A percentile compares a stretch with the other conserved stretches of the same genome.
These are phyloP conservation scores for Triplophysa rosa DNA, from an alignment of 2,113 vertebrate genomes.

Conservation along the genomic window DNA sequence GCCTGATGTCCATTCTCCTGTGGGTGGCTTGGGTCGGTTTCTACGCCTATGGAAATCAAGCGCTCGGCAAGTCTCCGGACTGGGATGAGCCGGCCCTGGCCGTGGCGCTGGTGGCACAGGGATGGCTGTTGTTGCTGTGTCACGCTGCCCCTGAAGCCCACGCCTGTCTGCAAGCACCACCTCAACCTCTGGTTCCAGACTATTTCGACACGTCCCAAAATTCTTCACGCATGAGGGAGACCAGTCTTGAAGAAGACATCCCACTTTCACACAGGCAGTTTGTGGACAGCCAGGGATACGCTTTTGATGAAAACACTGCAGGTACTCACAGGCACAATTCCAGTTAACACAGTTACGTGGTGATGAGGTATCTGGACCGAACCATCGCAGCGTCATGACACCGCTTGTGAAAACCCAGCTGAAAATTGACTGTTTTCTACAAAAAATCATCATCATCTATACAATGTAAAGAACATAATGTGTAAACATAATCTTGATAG, in stretches of 20 bases:
- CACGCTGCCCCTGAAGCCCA: conserved; percentile 92
- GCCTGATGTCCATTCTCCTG: conserved; percentile 85
- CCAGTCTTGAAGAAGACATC: conserved; percentile 93
- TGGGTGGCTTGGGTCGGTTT: conserved; percentile 95
- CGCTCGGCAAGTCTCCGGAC: conserved; percentile 76
- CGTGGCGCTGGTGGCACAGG: conserved; percentile 88
- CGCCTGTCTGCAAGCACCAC: conserved; percentile 82
- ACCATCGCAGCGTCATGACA: too few species aligned
- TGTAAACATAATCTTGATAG: too few species aligned
- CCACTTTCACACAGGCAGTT: conserved; percentile 90
- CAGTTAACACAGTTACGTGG: too few species aligned
- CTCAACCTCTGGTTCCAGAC: conserved; percentile 89
- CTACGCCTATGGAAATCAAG: conserved; percentile 87
- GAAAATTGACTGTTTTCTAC: too few species aligned
- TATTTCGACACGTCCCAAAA: conserved; percentile 96
- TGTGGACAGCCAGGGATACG: conserved; percentile 95
- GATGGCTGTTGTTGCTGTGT: conserved; percentile 92
- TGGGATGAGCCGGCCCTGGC: conserved; percentile 92
- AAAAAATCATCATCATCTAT: too few species aligned
- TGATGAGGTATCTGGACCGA: too few species aligned
- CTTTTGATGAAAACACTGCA: conserved; percentile 88
- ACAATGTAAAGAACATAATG: too few species aligned
- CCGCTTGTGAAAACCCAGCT: too few species aligned
- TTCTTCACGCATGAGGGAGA: conserved; percentile 89
- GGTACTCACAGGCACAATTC: conserved; percentile 66